These are phyloP conservation scores for Exephanes ischioxanthus DNA, from an alignment of 2,888 invertebrate genomes.

Conservation along the genomic window DNA sequence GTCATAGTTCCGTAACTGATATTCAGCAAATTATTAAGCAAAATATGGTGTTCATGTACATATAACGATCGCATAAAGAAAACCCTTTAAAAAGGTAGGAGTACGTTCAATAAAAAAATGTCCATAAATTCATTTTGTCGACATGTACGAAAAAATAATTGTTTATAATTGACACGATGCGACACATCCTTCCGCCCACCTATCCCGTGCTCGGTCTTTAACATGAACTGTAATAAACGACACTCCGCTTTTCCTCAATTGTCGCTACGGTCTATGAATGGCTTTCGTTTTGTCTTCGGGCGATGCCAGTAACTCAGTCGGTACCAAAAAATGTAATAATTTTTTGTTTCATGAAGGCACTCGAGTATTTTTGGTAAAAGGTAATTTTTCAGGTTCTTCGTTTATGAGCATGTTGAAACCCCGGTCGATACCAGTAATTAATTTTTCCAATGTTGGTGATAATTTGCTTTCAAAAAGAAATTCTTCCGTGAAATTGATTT, in stretches of 20 bases:
- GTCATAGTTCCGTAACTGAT: constrained; percentile 10
- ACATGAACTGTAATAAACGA: not conserved
- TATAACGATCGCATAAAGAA: constrained; percentile 6
- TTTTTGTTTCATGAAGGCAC: not conserved
- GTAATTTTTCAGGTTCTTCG: too few relatives aligned
- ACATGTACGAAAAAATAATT: not conserved
- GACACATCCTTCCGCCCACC: not conserved
- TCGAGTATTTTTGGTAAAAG: too few relatives aligned
- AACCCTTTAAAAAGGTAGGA: not conserved
- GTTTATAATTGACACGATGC: not conserved
- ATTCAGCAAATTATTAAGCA: not conserved
- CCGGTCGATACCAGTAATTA: too few relatives aligned
- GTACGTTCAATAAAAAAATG: not conserved
- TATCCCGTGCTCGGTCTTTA: not conserved
- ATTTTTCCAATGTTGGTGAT: too few relatives aligned
- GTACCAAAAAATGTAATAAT: too few relatives aligned
- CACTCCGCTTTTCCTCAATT: not conserved
- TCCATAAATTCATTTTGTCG: not conserved
- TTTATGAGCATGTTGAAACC: too few relatives aligned
- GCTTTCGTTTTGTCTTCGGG: too few relatives aligned
- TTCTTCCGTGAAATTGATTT: too few relatives aligned
- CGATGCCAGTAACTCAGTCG: too few relatives aligned
- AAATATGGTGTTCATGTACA: constrained; percentile 15
- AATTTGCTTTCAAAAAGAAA: too few relatives aligned
- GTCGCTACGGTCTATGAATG: not conserved